These are phyloP conservation scores for Incurvaria masculella DNA, from an alignment of 2,888 invertebrate genomes.

Conservation along the genomic window DNA sequence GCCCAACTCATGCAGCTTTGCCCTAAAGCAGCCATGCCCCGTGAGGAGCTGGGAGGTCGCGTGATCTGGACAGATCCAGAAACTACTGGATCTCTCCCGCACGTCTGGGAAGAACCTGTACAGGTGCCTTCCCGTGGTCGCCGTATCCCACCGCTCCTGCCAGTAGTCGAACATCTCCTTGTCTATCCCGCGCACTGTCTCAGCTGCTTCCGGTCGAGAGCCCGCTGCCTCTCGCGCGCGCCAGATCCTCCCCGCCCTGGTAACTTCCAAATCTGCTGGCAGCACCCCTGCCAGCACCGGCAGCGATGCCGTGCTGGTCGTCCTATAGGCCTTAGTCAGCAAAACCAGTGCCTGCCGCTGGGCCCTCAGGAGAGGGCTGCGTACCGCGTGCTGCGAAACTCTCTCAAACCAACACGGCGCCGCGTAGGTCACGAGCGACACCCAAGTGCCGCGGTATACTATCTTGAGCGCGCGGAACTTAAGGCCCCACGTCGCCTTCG, in stretches of 20 bases:
- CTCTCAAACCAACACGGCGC: not conserved
- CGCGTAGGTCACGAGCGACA: not conserved
- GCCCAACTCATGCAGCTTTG: conserved; percentile 12
- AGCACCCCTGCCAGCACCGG: conserved; percentile 20
- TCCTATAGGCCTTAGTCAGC: conserved; percentile 20
- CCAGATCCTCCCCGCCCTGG: not conserved
- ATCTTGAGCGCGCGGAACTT: not conserved
- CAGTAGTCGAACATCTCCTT: conserved; percentile 11
- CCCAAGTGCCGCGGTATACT: not conserved
- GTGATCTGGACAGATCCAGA: conserved; percentile 19
- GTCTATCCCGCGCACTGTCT: too few species aligned
- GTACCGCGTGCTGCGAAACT: not conserved
- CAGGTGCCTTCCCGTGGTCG: conserved; percentile 15
- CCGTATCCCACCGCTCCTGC: conserved; percentile 15
- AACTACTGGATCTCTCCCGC: conserved; percentile 5
- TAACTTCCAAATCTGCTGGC: conserved; percentile 16
- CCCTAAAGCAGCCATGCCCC: conserved; percentile 17
- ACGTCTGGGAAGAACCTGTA: conserved; percentile 18
- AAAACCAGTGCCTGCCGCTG: conserved; percentile 15
- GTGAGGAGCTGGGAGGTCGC: conserved; percentile 15
- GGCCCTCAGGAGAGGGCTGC: not conserved
- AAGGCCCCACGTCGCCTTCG: not conserved
- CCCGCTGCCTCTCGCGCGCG: not conserved
- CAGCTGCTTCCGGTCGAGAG: too few species aligned
- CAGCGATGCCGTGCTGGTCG: conserved; percentile 18